phyloP scores from a whole-genome alignment of 2,113 vertebrate species.

The Platycercus adscitus region DNA sequence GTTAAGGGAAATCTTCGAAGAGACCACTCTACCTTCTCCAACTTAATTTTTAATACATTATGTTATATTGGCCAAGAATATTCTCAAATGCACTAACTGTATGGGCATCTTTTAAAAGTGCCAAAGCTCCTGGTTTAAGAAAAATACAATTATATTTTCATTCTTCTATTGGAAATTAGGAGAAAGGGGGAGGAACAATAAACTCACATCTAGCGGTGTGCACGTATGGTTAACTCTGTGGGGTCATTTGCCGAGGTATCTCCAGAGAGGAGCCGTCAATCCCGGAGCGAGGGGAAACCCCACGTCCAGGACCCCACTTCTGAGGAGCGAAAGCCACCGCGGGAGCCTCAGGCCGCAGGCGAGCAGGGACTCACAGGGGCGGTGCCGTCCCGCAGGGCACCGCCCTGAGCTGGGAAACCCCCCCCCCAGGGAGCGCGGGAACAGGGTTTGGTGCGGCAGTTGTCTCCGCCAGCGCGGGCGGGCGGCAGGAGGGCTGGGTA shows the following conservation, averaged over 20 bases:
- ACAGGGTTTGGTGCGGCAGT: no score
- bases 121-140: background rate
- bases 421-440: no score
- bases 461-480: no score
- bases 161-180: background rate
- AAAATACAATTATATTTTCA: background rate
- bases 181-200: background rate
- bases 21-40: background rate
- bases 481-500: accelerated
- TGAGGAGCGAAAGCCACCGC: background rate
- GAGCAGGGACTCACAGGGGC: no score
- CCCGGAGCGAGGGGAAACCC: background rate
- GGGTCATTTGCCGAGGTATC: background rate
- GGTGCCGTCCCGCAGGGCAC: no score
- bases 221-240: background rate
- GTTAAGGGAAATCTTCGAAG: background rate
- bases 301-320: background rate
- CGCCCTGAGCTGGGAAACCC: no score
- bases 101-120: background rate
- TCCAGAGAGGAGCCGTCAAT: background rate
- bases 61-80: background rate
- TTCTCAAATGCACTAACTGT: background rate
- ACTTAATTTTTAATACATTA: background rate
- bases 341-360: background rate
- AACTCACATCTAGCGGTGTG: background rate